These are phyloP conservation scores for Echeneis naucrates DNA, from an alignment of 2,797 vertebrate genomes.

Conservation along the genomic window DNA sequence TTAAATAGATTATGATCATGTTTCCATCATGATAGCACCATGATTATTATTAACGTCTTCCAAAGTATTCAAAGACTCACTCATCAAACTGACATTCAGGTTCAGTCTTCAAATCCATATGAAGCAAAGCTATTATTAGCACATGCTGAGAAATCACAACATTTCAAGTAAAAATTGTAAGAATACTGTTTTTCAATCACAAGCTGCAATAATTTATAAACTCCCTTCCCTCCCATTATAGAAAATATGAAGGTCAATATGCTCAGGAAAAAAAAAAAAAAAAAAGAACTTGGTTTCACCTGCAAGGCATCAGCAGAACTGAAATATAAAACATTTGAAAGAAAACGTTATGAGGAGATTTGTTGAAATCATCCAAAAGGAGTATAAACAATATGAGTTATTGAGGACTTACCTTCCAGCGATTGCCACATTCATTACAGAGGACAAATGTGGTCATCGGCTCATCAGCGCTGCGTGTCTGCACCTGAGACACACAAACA, in stretches of 20 bases:
- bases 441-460: slow-evolving; percentile 99
- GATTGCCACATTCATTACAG: slow-evolving; percentile 98
- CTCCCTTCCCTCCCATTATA: slow-evolving; percentile 34
- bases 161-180: slow-evolving; percentile 73
- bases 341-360: slow-evolving; percentile 1
- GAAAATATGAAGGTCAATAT: slow-evolving; percentile 53
- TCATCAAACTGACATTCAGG: slow-evolving; percentile 45
- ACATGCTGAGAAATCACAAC: slow-evolving; percentile 69
- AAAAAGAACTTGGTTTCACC: slow-evolving; percentile 22
- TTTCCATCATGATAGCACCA: slow-evolving; percentile 42
- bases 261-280: slow-evolving; percentile 20
- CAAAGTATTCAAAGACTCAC: slow-evolving; percentile 33
- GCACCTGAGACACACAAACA: slow-evolving; percentile 86
- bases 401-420: slow-evolving; percentile 93
- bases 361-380: neutral
- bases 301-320: slow-evolving; percentile 85
- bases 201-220: slow-evolving; percentile 62
- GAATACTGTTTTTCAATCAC: slow-evolving; percentile 58
- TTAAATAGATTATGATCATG: slow-evolving; percentile 21
- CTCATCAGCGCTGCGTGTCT: slow-evolving; percentile 97
- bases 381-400: neutral
- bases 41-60: slow-evolving; percentile 25
- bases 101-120: slow-evolving; percentile 45
- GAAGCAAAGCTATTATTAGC: slow-evolving; percentile 55
- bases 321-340: slow-evolving; percentile 48